Percentiles rank a stretch among this genome's conserved stretches.
These are phyloP conservation scores for Echinops telfairi DNA, from an alignment of 2,113 vertebrate genomes.

Conservation along the genomic window DNA sequence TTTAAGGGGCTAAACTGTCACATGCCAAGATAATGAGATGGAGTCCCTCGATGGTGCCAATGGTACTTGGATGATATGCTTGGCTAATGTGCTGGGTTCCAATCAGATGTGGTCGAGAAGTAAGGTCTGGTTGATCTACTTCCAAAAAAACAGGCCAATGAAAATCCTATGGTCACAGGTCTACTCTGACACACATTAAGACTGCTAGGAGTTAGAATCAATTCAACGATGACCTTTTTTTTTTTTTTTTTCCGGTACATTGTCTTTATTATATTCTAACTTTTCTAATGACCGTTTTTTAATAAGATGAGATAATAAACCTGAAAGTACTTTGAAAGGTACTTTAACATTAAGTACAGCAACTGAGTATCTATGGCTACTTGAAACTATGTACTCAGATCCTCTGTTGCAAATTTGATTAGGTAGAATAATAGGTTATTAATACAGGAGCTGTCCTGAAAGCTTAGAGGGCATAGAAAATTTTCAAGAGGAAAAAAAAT, in stretches of 20 bases:
- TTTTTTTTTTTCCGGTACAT: too few relatives aligned
- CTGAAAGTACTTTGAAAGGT: not conserved
- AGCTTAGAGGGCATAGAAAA: not conserved
- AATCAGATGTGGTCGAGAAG: not conserved
- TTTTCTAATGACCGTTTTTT: too few relatives aligned
- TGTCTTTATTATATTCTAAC: too few relatives aligned
- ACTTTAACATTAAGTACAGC: not conserved
- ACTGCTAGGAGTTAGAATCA: not conserved
- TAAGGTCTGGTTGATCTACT: not conserved
- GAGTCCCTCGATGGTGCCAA: not conserved
- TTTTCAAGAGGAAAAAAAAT: constrained; percentile 4
- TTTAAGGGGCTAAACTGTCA: not conserved
- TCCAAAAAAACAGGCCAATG: not conserved
- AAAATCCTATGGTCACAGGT: not conserved
- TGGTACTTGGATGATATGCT: not conserved
- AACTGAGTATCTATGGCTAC: constrained; percentile 29
- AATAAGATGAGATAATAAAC: not conserved
- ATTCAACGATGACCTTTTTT: not conserved
- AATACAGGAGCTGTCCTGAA: constrained; percentile 17
- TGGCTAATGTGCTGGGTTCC: not conserved
- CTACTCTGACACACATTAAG: not conserved
- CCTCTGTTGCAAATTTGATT: not conserved
- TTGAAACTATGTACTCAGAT: constrained; percentile 26
- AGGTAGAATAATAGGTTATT: not conserved
- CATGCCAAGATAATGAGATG: not conserved